A percentile compares a stretch with the other conserved stretches of the same genome.
These are phyloP conservation scores for Sitodiplosis mosellana DNA, from an alignment of 1,140 invertebrate genomes.

Conservation along the genomic window DNA sequence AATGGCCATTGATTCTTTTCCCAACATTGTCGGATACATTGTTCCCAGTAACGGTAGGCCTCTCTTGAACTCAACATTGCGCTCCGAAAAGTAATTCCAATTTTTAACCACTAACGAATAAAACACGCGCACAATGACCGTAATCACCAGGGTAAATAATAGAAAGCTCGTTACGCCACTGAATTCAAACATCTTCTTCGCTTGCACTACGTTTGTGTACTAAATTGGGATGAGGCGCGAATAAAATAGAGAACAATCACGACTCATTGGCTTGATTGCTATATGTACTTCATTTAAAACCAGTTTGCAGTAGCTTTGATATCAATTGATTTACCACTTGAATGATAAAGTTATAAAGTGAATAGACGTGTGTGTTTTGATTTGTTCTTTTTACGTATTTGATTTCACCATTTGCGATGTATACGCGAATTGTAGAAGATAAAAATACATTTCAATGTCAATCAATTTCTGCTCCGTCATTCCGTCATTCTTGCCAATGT, in stretches of 20 bases:
- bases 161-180: not conserved
- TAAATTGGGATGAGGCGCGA: not conserved
- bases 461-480: no score
- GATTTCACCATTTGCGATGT: no score
- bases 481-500: no score
- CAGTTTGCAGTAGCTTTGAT: not conserved
- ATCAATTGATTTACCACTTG: not conserved
- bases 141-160: not conserved
- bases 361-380: no score
- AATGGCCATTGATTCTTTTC: not conserved
- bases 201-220: not conserved
- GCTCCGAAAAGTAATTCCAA: not conserved
- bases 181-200: not conserved
- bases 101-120: not conserved
- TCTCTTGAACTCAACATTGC: not conserved
- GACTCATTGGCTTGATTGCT: not conserved
- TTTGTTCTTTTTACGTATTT: no score
- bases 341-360: not conserved
- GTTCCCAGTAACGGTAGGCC: not conserved
- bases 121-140: not conserved
- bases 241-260: no score
- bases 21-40: not conserved
- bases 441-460: no score
- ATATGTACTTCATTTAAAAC: not conserved
- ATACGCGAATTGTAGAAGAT: no score